Percentiles rank a stretch among this genome's conserved stretches.
These are phyloP conservation scores for Ptychobarbus kaznakovi DNA, from an alignment of 2,797 vertebrate genomes.

Conservation along the genomic window DNA sequence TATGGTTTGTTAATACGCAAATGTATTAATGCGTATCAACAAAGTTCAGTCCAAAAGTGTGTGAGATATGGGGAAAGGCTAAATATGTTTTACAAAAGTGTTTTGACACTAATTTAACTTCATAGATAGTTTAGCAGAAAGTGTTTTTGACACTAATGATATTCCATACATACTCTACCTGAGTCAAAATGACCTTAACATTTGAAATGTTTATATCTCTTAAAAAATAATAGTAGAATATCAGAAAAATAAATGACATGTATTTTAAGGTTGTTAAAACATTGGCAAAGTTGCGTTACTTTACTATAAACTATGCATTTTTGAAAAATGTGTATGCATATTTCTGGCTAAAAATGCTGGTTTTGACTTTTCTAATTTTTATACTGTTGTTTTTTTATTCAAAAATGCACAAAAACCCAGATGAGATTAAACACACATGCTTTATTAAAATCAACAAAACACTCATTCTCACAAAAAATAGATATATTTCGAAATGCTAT, in stretches of 20 bases:
- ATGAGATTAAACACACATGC: constrained; percentile 15
- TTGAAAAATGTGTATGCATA: no score
- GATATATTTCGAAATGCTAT: not conserved
- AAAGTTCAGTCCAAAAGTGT: not conserved
- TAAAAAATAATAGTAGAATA: not conserved
- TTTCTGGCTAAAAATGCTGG: not conserved
- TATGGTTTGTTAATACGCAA: not conserved
- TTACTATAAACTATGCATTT: not conserved
- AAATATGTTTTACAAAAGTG: not conserved
- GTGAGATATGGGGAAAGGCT: not conserved
- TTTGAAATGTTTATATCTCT: not conserved
- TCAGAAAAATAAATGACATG: not conserved
- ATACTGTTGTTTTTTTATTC: not conserved
- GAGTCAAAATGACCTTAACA: not conserved
- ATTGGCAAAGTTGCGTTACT: not conserved
- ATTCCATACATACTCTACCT: not conserved
- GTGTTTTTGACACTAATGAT: not conserved
- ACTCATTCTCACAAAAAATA: constrained; percentile 28
- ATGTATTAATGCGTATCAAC: no score
- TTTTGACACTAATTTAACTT: no score
- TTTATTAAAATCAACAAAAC: constrained; percentile 39
- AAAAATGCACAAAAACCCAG: not conserved
- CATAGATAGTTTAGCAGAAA: no score
- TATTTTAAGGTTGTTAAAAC: not conserved
- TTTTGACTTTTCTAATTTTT: not conserved